Conservation (phyloP, 2,888 invertebrate genomes). For the Epistrophella euchroma region DNA sequence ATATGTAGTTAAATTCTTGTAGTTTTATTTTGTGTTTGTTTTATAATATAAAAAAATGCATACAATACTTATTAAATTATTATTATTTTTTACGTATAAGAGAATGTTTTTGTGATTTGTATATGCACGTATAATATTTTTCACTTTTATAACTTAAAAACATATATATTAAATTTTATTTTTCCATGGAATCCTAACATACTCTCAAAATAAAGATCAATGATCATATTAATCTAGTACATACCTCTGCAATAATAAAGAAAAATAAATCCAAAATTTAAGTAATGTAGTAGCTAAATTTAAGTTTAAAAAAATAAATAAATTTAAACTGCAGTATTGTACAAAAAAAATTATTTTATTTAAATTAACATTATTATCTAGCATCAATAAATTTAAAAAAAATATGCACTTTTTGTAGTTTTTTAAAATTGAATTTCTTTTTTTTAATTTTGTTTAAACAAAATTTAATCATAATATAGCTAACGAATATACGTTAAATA, state of each 20-base stretch:
- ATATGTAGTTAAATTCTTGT: constrained; percentile 37
- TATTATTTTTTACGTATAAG: not conserved
- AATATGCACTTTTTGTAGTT: not conserved
- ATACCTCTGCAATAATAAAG: not conserved
- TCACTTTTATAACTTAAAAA: constrained; percentile 10
- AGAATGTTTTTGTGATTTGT: constrained; percentile 22
- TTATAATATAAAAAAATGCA: not conserved
- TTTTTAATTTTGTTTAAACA: too few relatives aligned
- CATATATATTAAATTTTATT: not conserved
- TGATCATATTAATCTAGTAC: not conserved
- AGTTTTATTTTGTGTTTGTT: constrained; percentile 15
- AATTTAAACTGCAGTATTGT: not conserved
- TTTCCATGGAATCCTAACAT: not conserved
- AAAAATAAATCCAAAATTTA: not conserved
- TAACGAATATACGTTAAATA: too few relatives aligned
- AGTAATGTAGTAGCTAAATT: not conserved
- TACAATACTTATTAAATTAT: not conserved
- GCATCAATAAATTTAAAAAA: not conserved
- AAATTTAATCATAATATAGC: too few relatives aligned
- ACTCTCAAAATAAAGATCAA: not conserved
- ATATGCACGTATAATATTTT: constrained; percentile 4
- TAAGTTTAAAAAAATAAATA: not conserved
- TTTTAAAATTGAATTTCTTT: too few relatives aligned
- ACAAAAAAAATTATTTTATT: not conserved
- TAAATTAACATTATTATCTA: not conserved